Evolutionary conservation across 37 sponge, comb jelly and placozoan species (phyloP).

Genomic region (Chondrosia reniformis): DNA sequence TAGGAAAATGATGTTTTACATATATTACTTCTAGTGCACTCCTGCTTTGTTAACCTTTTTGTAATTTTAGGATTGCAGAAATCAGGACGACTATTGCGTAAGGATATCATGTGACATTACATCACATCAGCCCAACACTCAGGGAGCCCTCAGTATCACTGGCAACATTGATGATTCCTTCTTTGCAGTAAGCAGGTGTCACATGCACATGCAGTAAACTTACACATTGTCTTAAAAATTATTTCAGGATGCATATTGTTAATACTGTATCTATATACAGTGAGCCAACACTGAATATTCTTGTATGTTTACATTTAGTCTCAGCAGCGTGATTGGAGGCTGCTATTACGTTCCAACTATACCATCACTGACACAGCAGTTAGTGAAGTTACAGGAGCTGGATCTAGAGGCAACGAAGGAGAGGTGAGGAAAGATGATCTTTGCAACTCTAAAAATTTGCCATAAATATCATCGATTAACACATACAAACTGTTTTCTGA

Average conservation of each 20-base stretch:
- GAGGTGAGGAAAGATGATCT: background rate
- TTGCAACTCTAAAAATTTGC: background rate
- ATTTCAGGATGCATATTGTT: too few species aligned
- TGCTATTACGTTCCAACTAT: slow-evolving; percentile 14
- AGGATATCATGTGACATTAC: slow-evolving; percentile 7
- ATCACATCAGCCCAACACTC: background rate
- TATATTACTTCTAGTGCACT: too few species aligned
- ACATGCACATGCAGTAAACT: too few species aligned
- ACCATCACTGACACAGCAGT: slow-evolving; percentile 10
- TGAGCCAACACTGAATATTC: too few species aligned
- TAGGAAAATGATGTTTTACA: too few species aligned
- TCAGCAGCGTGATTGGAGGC: background rate
- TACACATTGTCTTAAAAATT: too few species aligned
- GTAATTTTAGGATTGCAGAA: background rate
- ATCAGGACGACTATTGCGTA: background rate
- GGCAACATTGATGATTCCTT: slow-evolving; percentile 15
- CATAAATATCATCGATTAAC: background rate
- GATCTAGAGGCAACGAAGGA: background rate
- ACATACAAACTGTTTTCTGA: background rate
- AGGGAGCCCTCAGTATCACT: background rate
- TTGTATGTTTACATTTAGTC: background rate
- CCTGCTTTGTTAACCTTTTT: background rate
- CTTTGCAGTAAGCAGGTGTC: slow-evolving; percentile 24
- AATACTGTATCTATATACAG: too few species aligned
- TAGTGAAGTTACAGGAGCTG: slow-evolving; percentile 8